These are phyloP conservation scores for Neoscelio sp. DNA, from an alignment of 2,888 invertebrate species.

Conservation along the genomic window DNA sequence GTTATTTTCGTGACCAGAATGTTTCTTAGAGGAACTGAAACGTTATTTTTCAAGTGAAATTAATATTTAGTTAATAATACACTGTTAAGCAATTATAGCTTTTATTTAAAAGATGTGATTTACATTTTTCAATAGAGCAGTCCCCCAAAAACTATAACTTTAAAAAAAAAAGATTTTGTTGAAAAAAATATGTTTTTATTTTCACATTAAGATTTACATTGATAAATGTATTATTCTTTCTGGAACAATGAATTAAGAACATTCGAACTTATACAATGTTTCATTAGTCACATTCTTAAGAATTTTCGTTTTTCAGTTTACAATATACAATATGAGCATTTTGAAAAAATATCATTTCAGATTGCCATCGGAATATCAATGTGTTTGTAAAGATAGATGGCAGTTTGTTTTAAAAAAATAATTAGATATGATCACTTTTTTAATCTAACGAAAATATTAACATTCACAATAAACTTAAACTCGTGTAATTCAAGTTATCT, in stretches of 20 bases:
- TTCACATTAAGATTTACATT: slow-evolving; percentile 58
- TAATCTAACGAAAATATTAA: slow-evolving; percentile 20
- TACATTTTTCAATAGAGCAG: too few relatives aligned
- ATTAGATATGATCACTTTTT: slow-evolving; percentile 13
- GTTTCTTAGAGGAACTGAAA: too few relatives aligned
- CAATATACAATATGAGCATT: slow-evolving; percentile 44
- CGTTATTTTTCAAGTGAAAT: too few relatives aligned
- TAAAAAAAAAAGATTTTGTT: too few relatives aligned
- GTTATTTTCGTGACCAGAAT: too few relatives aligned
- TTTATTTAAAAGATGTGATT: too few relatives aligned
- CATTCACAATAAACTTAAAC: slow-evolving; percentile 31
- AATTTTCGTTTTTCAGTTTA: slow-evolving; percentile 12
- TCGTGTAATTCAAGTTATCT: not conserved
- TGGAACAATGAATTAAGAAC: slow-evolving; percentile 27
- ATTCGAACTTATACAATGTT: slow-evolving; percentile 47
- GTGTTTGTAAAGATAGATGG: slow-evolving; percentile 34
- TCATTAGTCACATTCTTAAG: slow-evolving; percentile 31
- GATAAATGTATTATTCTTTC: slow-evolving; percentile 52
- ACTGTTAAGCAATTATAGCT: too few relatives aligned
- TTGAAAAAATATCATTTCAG: slow-evolving; percentile 49
- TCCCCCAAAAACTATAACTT: too few relatives aligned
- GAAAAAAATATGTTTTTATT: slow-evolving; percentile 55
- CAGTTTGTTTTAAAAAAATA: slow-evolving; percentile 51
- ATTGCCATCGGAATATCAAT: slow-evolving; percentile 15
- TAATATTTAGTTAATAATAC: too few relatives aligned